Evolutionary conservation across 2,797 vertebrate genomes (phyloP), one percentile per base, ranked within the genome.

Genomic region (Neomorphus geoffroyi): DNA sequence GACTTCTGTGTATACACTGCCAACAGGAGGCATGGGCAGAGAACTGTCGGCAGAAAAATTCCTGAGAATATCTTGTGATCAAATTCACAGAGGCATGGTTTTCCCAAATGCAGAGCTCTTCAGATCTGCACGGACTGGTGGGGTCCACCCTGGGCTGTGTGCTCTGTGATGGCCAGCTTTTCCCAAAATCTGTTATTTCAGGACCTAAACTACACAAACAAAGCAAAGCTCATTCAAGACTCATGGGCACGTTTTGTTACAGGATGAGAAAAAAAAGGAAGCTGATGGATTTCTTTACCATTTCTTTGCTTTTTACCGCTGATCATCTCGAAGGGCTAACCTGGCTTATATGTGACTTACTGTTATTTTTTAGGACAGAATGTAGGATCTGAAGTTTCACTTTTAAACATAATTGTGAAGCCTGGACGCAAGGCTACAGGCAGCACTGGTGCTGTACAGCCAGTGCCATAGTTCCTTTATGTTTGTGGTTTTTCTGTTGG

Each of bases 381-480:
- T 2, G 61, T 60, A 41, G 0, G 0, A 27, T 57, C 2, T 61
- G 53, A 71, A 57, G n/a, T 64, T 65, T 74, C 23, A 64, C 37
- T 80, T 77, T 30, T 33, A 51, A 66, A 86, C 30, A 19, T 35
- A 74, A 10, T 26, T 94, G 24, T 74, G 79, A 41, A 43, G 35
- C 74, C n/a, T 0, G 4, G 35, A 30, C 26, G 33, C 1, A 3
- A 80, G 62, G 35, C 51, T 78, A 4, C 10, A 53, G 0, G 2
- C 8, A 39, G 41, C n/a, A 8, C 45, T 81, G 50, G 10, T 24
- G 33, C 75, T n/a, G 54, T 78, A n/a, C n/a, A n/a, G n/a, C 41
- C n/a, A 19, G 65, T 21, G 66, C 37, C 67, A 75, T 35, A 66
- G 54, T 50, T 79, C 19, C 73, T 75, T 15, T 22, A 28, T 62